These are phyloP conservation scores for Ptilonorhynchus violaceus DNA, from an alignment of 2,113 vertebrate genomes.

Conservation along the genomic window DNA sequence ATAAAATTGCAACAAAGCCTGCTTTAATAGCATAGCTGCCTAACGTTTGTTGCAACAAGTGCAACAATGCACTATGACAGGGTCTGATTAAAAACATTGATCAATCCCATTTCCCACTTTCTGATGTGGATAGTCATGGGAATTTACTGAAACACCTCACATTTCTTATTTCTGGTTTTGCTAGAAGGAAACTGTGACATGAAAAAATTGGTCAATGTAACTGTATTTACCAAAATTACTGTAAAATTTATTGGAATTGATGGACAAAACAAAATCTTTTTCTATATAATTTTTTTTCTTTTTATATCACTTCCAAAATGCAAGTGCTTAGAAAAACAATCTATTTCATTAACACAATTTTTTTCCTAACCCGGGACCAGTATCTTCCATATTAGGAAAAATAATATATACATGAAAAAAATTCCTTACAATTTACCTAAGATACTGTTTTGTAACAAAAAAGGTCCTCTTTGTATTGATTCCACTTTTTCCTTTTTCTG, in stretches of 20 bases:
- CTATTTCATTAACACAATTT: neutral
- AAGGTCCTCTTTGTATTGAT: neutral
- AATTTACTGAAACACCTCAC: neutral
- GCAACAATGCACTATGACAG: neutral
- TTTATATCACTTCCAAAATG: neutral
- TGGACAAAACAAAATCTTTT: neutral
- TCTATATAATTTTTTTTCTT: neutral
- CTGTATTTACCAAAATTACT: neutral
- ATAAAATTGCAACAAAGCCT: neutral
- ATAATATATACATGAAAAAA: neutral
- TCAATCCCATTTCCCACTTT: neutral
- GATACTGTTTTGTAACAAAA: neutral
- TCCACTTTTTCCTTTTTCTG: neutral
- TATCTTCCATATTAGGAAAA: neutral
- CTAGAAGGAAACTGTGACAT: neutral
- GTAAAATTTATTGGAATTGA: neutral
- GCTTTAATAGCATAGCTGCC: neutral
- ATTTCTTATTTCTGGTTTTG: neutral
- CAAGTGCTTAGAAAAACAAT: neutral
- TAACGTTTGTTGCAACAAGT: neutral
- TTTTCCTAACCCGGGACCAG: neutral
- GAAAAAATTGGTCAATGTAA: neutral
- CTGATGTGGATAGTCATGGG: neutral
- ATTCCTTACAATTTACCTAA: neutral
- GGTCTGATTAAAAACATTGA: constrained; percentile 35